Conservation (phyloP, 2,888 invertebrate genomes). For the Synanthedon andrenaeformis region DNA sequence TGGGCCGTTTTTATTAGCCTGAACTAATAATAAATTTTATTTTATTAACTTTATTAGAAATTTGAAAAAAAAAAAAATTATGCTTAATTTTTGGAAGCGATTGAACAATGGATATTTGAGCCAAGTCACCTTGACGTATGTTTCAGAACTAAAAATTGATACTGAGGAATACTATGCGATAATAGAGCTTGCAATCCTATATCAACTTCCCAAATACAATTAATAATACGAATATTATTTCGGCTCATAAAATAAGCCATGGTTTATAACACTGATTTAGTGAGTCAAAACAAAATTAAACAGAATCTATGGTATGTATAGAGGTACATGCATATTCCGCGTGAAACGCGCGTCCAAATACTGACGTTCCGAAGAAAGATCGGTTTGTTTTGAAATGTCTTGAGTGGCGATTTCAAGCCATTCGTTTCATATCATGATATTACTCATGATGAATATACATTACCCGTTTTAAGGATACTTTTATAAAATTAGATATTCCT, state of each 20-base stretch:
- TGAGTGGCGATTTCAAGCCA: conserved; percentile 37
- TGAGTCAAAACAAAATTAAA: conserved; percentile 60
- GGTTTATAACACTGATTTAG: conserved; percentile 42
- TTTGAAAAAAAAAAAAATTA: no score
- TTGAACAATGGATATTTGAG: no score
- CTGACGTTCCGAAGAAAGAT: conserved; percentile 34
- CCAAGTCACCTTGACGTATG: no score
- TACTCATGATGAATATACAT: conserved; percentile 8
- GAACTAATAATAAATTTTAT: no score
- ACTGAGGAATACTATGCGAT: no score
- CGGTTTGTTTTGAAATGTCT: conserved; percentile 63
- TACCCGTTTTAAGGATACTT: conserved; percentile 15
- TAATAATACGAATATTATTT: no score
- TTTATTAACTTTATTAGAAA: no score
- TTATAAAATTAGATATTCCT: conserved; percentile 8
- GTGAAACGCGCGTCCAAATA: conserved; percentile 37
- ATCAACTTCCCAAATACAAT: no score
- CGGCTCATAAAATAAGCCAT: conserved; percentile 6
- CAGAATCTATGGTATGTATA: conserved; percentile 20
- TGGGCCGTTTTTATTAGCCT: no score
- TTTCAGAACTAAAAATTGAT: no score
- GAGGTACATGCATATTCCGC: conserved; percentile 18
- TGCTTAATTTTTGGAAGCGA: no score
- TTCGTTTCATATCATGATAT: conserved; percentile 40
- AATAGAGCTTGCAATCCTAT: no score